Conservation (phyloP, 92 coral and sea anemone species). For the Chrysogorgia sp. region DNA sequence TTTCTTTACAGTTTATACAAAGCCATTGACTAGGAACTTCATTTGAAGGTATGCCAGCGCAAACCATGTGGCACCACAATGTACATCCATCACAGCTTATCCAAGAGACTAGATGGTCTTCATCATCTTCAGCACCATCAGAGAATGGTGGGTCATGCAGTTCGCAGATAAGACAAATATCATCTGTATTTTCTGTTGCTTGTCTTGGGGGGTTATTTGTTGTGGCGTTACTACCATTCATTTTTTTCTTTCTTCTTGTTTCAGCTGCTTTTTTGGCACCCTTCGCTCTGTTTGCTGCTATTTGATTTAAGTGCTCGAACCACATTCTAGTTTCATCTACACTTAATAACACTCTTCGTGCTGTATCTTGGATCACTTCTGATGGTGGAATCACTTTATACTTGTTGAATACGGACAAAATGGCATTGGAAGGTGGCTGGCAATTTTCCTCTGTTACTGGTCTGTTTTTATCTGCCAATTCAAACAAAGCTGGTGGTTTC, state of each 20-base stretch:
- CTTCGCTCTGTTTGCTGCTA: slow-evolving; percentile 48
- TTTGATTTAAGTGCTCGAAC: slow-evolving; percentile 45
- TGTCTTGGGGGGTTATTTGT: neutral
- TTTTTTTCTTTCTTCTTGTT: slow-evolving; percentile 48
- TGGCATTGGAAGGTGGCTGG: slow-evolving; percentile 41
- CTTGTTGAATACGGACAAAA: slow-evolving; percentile 15
- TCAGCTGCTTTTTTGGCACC: too few relatives aligned
- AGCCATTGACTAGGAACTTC: slow-evolving; percentile 34
- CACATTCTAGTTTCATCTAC: slow-evolving; percentile 52
- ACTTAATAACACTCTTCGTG: slow-evolving; percentile 39
- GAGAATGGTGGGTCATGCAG: slow-evolving; percentile 1
- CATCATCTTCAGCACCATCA: neutral
- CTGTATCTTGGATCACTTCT: slow-evolving; percentile 15
- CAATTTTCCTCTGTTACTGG: slow-evolving; percentile 9
- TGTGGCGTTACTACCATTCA: slow-evolving; percentile 13
- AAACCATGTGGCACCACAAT: slow-evolving; percentile 28
- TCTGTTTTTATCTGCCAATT: slow-evolving; percentile 7
- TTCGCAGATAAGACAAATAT: slow-evolving; percentile 10
- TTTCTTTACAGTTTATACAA: slow-evolving; percentile 42
- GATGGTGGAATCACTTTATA: slow-evolving; percentile 26
- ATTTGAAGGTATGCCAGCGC: slow-evolving; percentile 17
- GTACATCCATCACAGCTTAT: slow-evolving; percentile 44
- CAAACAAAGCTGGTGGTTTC: neutral
- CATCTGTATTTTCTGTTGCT: neutral
- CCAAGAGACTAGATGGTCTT: slow-evolving; percentile 20